Evolutionary conservation across 1,140 invertebrate species (phyloP), one percentile per base, ranked within the genome.

Genomic region (Tetramorium parvispinum): DNA sequence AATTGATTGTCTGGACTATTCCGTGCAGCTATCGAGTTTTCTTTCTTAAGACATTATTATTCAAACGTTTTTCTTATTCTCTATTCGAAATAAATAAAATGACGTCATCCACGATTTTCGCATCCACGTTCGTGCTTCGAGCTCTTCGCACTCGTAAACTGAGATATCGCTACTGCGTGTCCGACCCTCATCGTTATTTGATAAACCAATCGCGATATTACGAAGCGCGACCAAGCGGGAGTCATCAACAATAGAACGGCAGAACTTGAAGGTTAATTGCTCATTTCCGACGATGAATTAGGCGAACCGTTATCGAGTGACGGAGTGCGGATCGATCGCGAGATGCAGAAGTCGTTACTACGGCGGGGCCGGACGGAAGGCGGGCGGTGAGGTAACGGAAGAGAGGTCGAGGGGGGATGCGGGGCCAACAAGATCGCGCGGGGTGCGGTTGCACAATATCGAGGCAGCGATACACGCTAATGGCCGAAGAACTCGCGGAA

Each of bases 401-500:
- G n/a, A 11, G 63, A 10, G 4, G 10, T 8, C 6, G 63, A 21
- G 37, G 18, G 18, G 18, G 37, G 1, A n/a, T 11, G 18, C 27
- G n/a, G 51, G 4, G 11, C 53, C 73, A 83, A 83, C 79, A 73
- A 82, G 79, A 83, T 83, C 68, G 68, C 68, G 53, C 51, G 79
- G 32, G 40, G 11, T 73, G 66, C 51, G 79, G 79, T 75, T 82
- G 66, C n/a, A 55, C 79, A 75, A 73, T 83, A 83, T 57, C 68
- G 79, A 59, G 70, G 79, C 27, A 46, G 18, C 79, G 79, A 73
- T 73, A 75, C 46, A 83, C 79, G 79, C 79, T 82, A 82, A 82
- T 82, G 79, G 68, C 70, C 18, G 79, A 83, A 83, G 79, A 83
- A 83, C 79, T 83, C 79, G 68, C 68, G 68, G 79, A 83, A 83